These are phyloP conservation scores for Acropora yongei DNA, from an alignment of 64 coral and sea anemone species.

Conservation along the genomic window DNA sequence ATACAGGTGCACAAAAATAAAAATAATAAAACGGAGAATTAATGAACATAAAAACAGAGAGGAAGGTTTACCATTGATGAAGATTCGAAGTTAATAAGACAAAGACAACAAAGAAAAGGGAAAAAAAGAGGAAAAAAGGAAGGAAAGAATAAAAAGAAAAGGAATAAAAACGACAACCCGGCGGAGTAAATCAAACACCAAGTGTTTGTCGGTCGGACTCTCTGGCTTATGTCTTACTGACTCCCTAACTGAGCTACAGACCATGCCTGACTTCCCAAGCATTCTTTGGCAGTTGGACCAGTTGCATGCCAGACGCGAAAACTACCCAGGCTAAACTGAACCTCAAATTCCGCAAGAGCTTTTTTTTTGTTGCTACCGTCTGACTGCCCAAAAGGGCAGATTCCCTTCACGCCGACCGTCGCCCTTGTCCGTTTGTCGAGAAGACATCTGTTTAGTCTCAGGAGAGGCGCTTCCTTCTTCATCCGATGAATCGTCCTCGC, in stretches of 20 bases:
- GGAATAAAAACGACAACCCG: background rate
- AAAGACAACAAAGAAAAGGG: background rate
- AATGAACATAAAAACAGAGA: too few relatives aligned
- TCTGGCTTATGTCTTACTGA: background rate
- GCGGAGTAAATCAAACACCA: background rate
- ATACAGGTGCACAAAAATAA: too few relatives aligned
- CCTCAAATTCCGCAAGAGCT: background rate
- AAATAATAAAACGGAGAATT: too few relatives aligned
- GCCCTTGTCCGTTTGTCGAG: background rate
- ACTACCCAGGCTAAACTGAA: background rate
- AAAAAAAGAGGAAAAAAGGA: background rate
- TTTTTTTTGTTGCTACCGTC: background rate
- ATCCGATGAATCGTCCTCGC: constrained; percentile 64
- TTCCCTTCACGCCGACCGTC: background rate
- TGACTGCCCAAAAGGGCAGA: constrained; percentile 68
- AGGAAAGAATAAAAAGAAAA: background rate
- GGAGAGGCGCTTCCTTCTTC: constrained; percentile 40
- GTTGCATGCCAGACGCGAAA: background rate
- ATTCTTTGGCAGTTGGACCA: background rate
- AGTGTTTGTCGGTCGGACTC: background rate
- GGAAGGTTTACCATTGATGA: too few relatives aligned
- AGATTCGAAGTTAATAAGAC: too few relatives aligned
- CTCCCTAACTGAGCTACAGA: background rate
- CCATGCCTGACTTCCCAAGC: background rate
- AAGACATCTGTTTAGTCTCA: background rate